Conservation (phyloP, 2,797 vertebrate species). For the Enteromius thamalakanensis region DNA sequence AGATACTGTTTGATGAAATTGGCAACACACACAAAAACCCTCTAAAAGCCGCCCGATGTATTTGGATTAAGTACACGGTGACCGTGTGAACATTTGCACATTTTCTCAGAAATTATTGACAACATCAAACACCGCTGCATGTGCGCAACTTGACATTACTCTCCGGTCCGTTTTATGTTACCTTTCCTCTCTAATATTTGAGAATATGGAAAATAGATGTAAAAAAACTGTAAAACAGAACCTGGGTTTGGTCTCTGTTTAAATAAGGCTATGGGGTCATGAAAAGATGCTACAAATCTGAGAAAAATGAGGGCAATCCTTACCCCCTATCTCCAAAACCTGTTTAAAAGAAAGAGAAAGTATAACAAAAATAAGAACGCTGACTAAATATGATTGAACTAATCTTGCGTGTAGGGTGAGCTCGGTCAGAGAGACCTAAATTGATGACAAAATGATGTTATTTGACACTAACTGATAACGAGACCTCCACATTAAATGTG, state of each 20-base stretch:
- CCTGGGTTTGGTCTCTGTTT: neutral
- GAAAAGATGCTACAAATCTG: neutral
- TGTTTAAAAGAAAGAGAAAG: neutral
- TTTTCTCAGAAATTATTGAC: slow-evolving; percentile 1
- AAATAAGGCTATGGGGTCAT: neutral
- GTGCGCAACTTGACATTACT: neutral
- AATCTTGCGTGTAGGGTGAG: neutral
- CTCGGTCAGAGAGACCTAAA: neutral
- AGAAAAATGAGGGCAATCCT: neutral
- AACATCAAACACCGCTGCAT: neutral
- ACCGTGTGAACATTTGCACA: slow-evolving; percentile 9
- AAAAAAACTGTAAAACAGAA: neutral
- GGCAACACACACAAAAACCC: slow-evolving; percentile 43
- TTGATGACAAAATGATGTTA: neutral
- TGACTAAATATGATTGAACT: neutral
- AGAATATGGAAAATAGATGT: neutral
- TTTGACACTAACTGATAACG: neutral
- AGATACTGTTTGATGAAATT: slow-evolving; percentile 41
- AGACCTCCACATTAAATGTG: neutral
- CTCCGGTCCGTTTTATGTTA: neutral
- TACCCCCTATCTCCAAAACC: neutral
- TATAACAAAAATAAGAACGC: neutral
- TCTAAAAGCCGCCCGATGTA: slow-evolving; percentile 29
- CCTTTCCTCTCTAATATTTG: slow-evolving; percentile 2
- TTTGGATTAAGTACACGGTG: slow-evolving; percentile 7